Percentiles rank a stretch among this genome's conserved stretches.
phyloP scores from a whole-genome alignment of 2,113 vertebrate genomes.

The Cephalopholis sonnerati region DNA sequence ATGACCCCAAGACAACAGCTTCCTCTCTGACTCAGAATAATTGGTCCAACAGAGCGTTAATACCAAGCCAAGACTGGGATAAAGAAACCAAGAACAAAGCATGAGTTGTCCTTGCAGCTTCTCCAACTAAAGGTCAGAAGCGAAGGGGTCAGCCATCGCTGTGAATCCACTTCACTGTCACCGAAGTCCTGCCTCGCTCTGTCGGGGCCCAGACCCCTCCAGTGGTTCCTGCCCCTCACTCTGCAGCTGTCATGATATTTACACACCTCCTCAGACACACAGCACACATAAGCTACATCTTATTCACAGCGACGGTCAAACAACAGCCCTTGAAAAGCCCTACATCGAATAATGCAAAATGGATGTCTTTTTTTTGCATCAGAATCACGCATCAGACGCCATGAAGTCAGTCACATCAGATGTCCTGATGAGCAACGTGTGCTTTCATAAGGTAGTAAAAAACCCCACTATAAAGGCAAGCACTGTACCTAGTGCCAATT shows the following conservation, averaged over 20 bases:
- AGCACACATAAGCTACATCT: conserved; percentile 29
- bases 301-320: conserved; percentile 23
- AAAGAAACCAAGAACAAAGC: conserved; percentile 65
- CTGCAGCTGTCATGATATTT: conserved; percentile 62
- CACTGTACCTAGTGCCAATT: neutral
- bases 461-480: neutral
- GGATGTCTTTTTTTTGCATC: neutral
- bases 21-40: conserved; percentile 76
- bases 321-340: conserved; percentile 15
- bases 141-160: conserved; percentile 70
- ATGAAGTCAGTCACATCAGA: conserved; percentile 21
- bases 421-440: neutral
- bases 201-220: conserved; percentile 65
- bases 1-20: conserved; percentile 74
- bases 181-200: conserved; percentile 44
- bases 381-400: conserved; percentile 4
- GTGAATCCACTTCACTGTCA: conserved; percentile 75
- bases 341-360: neutral
- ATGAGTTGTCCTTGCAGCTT: conserved; percentile 60
- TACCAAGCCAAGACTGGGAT: conserved; percentile 50
- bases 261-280: conserved; percentile 55
- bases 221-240: conserved; percentile 56
- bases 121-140: conserved; percentile 76
- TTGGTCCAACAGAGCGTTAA: conserved; percentile 76
- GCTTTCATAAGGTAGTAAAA: conserved; percentile 11